Evolutionary conservation across 2,113 vertebrate species (phyloP), one percentile per base, ranked within the genome.

Genomic region (Orycteropus afer): DNA sequence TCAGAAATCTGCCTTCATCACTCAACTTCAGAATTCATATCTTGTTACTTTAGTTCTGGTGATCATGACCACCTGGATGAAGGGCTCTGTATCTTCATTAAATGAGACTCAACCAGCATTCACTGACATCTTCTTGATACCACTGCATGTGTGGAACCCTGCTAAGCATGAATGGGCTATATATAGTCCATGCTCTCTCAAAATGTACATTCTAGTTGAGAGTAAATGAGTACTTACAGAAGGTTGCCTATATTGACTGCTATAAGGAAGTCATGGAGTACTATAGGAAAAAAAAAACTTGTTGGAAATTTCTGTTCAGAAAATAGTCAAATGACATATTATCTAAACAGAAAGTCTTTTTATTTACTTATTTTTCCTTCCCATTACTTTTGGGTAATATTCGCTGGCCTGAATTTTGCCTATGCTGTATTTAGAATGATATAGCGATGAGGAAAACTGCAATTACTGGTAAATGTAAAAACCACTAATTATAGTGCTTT

Each of bases 401-500:
- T 92, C 88, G 74, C 51, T 88, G 69, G 67, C 10, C 32, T 88
- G 40, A 76, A 73, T 74, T 76, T 93, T 94, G 55, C 55, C 78
- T 37, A 0, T 76, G 45, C 73, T 95, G 34, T 92, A 82, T 92
- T 92, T 95, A 95, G 74, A 85, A 63, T 42, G 76, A 93, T 29
- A n/a, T 2, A 10, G 37, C 40, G 82, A 89, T 63, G 18, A 84
- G 84, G 91, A 73, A 93, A 96, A 90, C 42, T 22, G 63, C 79
- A 93, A 67, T 88, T 96, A 55, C 83, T 71, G 51, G 65, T 83
- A 27, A 83, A 49, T 42, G 61, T 61, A 73, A 95, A 95, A 92
- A 7, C 93, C 86, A 83, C 92, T 94, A 90, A 96, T 95, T 94
- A 86, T 3, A 90, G 29, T 83, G 84, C 47, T 93, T 94, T 83